These are phyloP conservation scores for Australoheros scitulus DNA, from an alignment of 2,113 vertebrate species.

Conservation along the genomic window DNA sequence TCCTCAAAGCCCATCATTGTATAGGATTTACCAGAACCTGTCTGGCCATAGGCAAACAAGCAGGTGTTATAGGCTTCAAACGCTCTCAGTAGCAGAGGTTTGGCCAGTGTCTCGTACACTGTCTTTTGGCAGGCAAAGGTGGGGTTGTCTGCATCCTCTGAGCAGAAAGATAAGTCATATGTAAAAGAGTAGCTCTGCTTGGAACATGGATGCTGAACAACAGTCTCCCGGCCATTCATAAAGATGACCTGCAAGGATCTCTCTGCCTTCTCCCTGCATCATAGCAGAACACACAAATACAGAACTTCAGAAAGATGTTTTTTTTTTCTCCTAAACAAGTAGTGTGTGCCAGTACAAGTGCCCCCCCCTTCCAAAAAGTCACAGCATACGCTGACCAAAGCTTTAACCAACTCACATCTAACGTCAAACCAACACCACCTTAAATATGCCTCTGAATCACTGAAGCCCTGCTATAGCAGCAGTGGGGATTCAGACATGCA, in stretches of 20 bases:
- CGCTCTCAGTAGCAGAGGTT: slow-evolving; percentile 87
- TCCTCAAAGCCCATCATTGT: slow-evolving; percentile 78
- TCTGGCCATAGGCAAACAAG: slow-evolving; percentile 96
- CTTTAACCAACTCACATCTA: neutral
- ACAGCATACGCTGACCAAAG: too few relatives aligned
- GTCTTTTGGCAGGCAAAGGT: slow-evolving; percentile 84
- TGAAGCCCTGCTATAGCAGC: neutral
- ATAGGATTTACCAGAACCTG: slow-evolving; percentile 97
- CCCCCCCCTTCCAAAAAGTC: too few relatives aligned
- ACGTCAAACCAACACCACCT: neutral
- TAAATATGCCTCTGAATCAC: neutral
- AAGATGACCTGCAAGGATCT: slow-evolving; percentile 83
- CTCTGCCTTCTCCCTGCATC: slow-evolving; percentile 86
- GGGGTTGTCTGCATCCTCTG: slow-evolving; percentile 82
- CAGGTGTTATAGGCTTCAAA: slow-evolving; percentile 96
- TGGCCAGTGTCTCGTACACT: slow-evolving; percentile 86
- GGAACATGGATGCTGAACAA: slow-evolving; percentile 84
- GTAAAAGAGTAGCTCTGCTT: slow-evolving; percentile 86
- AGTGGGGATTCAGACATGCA: neutral
- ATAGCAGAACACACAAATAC: neutral
- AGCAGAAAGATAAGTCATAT: slow-evolving; percentile 92
- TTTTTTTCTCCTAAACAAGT: neutral
- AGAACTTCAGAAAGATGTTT: neutral
- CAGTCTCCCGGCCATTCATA: slow-evolving; percentile 83
- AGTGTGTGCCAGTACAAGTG: neutral